Conservation (phyloP, 2,888 invertebrate genomes). For the Eueremaeus valkanovi region DNA sequence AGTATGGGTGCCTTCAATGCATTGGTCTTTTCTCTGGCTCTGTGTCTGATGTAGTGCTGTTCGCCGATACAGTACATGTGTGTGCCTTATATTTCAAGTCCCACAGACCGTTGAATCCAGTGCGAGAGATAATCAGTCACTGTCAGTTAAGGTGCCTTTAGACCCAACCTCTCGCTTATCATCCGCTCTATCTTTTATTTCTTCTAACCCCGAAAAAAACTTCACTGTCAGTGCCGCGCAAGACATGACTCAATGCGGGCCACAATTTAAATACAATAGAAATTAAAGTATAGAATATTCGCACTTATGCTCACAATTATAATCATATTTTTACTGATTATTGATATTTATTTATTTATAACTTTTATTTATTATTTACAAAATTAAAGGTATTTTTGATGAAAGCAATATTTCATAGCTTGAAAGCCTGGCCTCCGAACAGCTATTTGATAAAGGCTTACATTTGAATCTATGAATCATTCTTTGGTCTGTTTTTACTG, state of each 20-base stretch:
- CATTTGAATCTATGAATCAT: too few relatives aligned
- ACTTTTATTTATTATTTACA: too few relatives aligned
- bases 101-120: constrained; percentile 28
- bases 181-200: not conserved
- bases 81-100: constrained; percentile 23
- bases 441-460: too few relatives aligned
- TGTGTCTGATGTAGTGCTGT: not conserved
- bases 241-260: not conserved
- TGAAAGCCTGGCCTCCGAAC: too few relatives aligned
- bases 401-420: too few relatives aligned
- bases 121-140: constrained; percentile 11
- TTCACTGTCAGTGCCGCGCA: not conserved
- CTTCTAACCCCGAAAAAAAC: constrained; percentile 9
- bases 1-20: not conserved
- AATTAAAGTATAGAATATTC: not conserved
- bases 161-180: constrained; percentile 30
- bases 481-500: too few relatives aligned
- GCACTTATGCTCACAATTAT: too few relatives aligned
- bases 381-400: too few relatives aligned
- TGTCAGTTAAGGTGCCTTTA: constrained; percentile 29
- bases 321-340: too few relatives aligned
- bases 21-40: not conserved
- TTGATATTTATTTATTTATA: too few relatives aligned
- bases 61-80: not conserved
- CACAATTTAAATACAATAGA: not conserved